Percentiles rank a stretch among this genome's conserved stretches.
Evolutionary conservation across 2,113 vertebrate genomes (phyloP).

Genomic region (Noctilio leporinus): DNA sequence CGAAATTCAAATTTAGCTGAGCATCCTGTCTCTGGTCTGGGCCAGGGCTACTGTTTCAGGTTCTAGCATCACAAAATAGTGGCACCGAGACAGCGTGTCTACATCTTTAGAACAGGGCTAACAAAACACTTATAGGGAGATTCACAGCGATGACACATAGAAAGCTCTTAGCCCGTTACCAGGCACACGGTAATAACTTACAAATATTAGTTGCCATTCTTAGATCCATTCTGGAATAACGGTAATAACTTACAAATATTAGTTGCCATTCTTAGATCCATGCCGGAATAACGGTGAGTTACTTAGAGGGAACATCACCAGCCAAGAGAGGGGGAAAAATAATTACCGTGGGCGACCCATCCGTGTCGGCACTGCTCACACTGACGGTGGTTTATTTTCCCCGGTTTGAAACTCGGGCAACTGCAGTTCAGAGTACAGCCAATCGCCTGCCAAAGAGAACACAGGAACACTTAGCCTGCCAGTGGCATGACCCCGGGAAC

Average conservation of each 20-base stretch:
- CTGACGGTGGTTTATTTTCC: constrained; percentile 93
- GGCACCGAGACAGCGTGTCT: neutral
- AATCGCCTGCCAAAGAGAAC: constrained; percentile 86
- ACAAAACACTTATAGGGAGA: neutral
- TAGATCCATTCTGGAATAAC: no score
- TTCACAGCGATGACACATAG: neutral
- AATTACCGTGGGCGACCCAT: constrained; percentile 97
- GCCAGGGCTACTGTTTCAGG: neutral
- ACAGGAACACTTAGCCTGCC: neutral
- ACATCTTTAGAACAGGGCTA: neutral
- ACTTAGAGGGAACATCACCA: neutral
- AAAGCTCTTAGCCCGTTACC: neutral
- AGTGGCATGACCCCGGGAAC: neutral
- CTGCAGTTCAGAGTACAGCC: constrained; percentile 95
- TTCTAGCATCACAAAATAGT: neutral
- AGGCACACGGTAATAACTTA: neutral
- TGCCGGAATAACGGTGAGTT: neutral
- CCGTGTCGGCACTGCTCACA: constrained; percentile 97
- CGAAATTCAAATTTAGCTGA: neutral
- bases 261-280: neutral
- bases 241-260: neutral
- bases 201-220: neutral
- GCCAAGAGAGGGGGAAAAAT: neutral
- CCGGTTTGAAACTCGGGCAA: constrained; percentile 94
- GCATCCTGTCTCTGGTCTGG: neutral